Base-by-base conservation (phyloP, 2,797 vertebrate species). In the Gadopsis marmoratus region DNA sequence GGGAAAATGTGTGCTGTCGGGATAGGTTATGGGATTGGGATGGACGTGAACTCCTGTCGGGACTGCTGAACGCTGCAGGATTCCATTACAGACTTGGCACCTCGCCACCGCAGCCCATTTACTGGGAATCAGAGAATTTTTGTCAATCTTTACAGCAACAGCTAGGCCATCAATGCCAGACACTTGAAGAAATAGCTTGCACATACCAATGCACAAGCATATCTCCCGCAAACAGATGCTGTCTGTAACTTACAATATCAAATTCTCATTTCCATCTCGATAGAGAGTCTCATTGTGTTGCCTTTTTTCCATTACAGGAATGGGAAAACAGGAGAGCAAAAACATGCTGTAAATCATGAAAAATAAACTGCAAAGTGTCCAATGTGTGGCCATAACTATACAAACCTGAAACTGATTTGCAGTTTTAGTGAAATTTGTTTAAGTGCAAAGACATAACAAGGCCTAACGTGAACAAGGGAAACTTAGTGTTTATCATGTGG, bases 51-150 rank as follows among this genome's bases (percentile, higher is more conserved):
- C 89, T 93, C 91, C 93, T 93, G 95, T 93, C 88, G 92, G 91
- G 89, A 91, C 78, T 73, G 90, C 91, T 84, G 88, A 94, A 92
- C 93, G 80, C 94, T 89, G 91, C 92, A 90, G 95, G 95, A 94
- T 94, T 95, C 95, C 94, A 96, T 96, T 96, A 95, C 93, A 79
- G 91, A 83, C 89, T 86, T 91, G 93, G 92, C 93, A 91, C 83
- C 88, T 84, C 79, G 86, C 91, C 93, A 91, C 86, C 76, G 51
- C 89, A 92, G 92, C 91, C 94, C 93, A 95, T 96, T 95, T 96
- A 93, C 91, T 87, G 86, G 89, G 92, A 95, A 95, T 95, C 94
- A 89, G 86, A 91, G 93, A 91, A 89, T 93, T 92, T 91, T 89
- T 94, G 93, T 94, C 94, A 91, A 93, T 95, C 94, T 94, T 91